Evolutionary conservation across 2,888 invertebrate genomes (phyloP).

Genomic region (Eristalis tenax): DNA sequence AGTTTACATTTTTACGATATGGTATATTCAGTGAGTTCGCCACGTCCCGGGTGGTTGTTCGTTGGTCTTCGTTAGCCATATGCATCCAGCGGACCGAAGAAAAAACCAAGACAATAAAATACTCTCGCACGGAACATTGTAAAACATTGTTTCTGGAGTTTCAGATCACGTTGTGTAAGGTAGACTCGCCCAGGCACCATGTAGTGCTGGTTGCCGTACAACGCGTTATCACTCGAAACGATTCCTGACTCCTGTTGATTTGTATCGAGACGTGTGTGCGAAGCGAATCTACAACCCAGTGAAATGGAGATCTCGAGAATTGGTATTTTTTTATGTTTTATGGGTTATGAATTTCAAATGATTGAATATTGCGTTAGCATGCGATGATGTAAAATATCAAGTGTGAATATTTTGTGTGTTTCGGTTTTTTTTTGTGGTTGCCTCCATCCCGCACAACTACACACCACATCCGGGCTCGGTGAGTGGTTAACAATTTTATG

Average conservation of each 20-base stretch:
- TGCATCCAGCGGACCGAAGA: constrained; percentile 7
- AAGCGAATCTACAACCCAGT: neutral
- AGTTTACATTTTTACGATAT: constrained; percentile 48
- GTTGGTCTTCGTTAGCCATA: constrained; percentile 1
- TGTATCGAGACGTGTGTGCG: neutral
- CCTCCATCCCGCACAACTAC: constrained; percentile 4
- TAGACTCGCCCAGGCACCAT: neutral
- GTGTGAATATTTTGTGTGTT: constrained; percentile 18
- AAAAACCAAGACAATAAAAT: constrained; percentile 40
- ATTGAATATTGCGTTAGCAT: constrained; percentile 52
- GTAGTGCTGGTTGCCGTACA: constrained; percentile 39
- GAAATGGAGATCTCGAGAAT: constrained; percentile 36
- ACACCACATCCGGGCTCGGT: constrained; percentile 22
- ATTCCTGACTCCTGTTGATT: constrained; percentile 34
- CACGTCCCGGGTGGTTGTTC: neutral
- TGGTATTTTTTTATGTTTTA: constrained; percentile 36
- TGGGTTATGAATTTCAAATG: constrained; percentile 55
- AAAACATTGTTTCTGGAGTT: constrained; percentile 25
- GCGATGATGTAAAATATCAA: constrained; percentile 29
- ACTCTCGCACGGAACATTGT: constrained; percentile 48
- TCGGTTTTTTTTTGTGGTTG: neutral
- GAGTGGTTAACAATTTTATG: constrained; percentile 22
- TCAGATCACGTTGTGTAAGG: neutral
- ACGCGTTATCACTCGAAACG: constrained; percentile 22
- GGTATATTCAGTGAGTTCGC: neutral